Evolutionary conservation across 1,140 invertebrate genomes (phyloP).

Genomic region (Nasonia longicornis): DNA sequence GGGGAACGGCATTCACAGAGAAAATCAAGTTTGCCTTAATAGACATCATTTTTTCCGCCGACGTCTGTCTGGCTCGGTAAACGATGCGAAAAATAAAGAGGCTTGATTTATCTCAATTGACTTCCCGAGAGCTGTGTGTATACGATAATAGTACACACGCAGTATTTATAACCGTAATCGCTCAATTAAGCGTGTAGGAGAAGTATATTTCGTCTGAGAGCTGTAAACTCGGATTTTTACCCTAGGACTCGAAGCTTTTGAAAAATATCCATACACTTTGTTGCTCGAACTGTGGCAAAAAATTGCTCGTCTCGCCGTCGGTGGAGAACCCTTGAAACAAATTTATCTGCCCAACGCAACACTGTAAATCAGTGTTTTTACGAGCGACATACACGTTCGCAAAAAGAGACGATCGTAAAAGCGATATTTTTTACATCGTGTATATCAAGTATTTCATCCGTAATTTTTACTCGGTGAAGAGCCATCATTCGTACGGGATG

Average conservation of each 20-base stretch:
- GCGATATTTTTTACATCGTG: not conserved
- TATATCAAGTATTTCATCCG: slow-evolving; percentile 12
- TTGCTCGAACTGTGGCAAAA: not conserved
- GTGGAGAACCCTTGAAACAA: not conserved
- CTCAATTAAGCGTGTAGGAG: not conserved
- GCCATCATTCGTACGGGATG: too few relatives aligned
- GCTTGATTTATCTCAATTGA: not conserved
- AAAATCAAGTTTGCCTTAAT: not conserved
- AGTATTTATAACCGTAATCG: not conserved
- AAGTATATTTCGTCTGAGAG: not conserved
- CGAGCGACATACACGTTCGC: slow-evolving; percentile 5
- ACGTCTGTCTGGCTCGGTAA: not conserved
- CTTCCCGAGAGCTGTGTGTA: not conserved
- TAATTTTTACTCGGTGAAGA: slow-evolving; percentile 2
- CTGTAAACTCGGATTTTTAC: not conserved
- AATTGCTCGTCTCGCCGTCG: not conserved
- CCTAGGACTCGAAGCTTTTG: not conserved
- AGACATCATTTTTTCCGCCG: not conserved
- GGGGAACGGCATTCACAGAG: not conserved
- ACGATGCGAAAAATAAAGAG: not conserved
- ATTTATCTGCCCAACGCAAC: slow-evolving; percentile 27
- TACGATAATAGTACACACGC: not conserved
- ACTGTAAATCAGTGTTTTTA: slow-evolving; percentile 31
- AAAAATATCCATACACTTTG: not conserved
- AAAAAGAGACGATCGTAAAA: slow-evolving; percentile 21